A percentile compares a stretch with the other conserved stretches of the same genome.
Evolutionary conservation across 2,797 vertebrate species (phyloP).

Genomic region (Mormyrus hasselquistii): DNA sequence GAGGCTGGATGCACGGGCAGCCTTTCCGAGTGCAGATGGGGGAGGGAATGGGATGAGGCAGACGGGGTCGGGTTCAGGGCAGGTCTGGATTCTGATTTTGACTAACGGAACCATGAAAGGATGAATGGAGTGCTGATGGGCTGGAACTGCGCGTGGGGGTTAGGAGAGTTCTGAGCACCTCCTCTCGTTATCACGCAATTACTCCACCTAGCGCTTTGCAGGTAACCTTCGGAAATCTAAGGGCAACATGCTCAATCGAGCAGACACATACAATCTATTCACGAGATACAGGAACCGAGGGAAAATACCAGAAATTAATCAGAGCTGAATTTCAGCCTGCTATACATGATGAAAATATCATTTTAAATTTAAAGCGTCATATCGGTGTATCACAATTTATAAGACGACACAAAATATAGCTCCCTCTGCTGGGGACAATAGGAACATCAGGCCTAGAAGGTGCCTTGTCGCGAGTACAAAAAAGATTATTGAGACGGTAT

Average conservation of each 20-base stretch:
- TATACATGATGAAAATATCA: background rate
- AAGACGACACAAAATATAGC: background rate
- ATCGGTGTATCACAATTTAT: background rate
- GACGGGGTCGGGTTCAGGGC: background rate
- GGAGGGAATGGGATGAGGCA: background rate
- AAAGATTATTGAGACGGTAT: background rate
- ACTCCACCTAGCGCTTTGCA: background rate
- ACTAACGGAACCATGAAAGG: background rate
- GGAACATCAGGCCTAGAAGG: background rate
- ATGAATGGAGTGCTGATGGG: background rate
- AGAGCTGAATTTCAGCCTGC: background rate
- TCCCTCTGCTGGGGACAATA: background rate
- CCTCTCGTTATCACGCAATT: background rate
- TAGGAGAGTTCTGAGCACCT: background rate
- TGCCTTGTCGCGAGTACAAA: background rate
- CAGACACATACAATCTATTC: background rate
- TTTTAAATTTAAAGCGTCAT: background rate
- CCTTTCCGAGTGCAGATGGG: background rate
- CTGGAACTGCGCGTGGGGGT: background rate
- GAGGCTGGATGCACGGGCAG: background rate
- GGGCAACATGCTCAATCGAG: background rate
- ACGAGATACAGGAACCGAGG: background rate
- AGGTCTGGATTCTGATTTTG: background rate
- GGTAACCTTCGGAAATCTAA: background rate
- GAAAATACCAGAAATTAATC: background rate